Base-by-base conservation (phyloP, 2,888 invertebrate species). In the Iselma pallidipennis region DNA sequence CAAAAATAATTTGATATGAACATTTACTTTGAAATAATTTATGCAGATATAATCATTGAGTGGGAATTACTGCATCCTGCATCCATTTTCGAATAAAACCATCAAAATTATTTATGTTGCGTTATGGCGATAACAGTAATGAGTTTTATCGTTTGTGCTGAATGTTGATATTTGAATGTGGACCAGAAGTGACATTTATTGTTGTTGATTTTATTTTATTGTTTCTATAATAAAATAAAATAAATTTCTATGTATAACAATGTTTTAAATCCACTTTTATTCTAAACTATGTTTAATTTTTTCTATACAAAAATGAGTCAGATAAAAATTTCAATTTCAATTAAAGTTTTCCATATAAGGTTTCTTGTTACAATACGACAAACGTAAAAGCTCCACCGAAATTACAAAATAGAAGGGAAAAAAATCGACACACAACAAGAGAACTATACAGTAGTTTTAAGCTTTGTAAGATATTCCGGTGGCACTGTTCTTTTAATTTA, bases 61-160 rank as follows among this genome's bases (percentile, higher is more conserved):
- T 23, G 51, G 58, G 42, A 69, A 71, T 71, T 73, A 69, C 69
- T 65, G 68, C 71, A 67, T 72, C 74, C 74, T 67, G 70, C 69
- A 68, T 68, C 67, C 4, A 71, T 71, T 73, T 72, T 69, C 74
- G 49, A 72, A 73, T 75, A 74, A 75, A 76, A 73, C 75, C 71
- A 71, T 76, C 74, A 70, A 71, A 72, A 75, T 76, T 74, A 76
- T 76, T 76, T 76, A 76, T 75, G 75, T 74, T 75, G 73, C 74
- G 74, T 73, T 72, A 75, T 71, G 71, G 65, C 66, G 72, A 73
- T 74, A 75, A 74, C 69, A 62, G 73, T 75, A 74, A 74, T 74
- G 74, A 74, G 71, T 74, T 72, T 73, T 69, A 74, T 73, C 68
- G 45, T 45, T 45, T 45, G 45, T 45, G 45, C 45, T 45, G 45